Evolutionary conservation across 2,888 invertebrate species (phyloP).

Genomic region (Mythimna pallens): DNA sequence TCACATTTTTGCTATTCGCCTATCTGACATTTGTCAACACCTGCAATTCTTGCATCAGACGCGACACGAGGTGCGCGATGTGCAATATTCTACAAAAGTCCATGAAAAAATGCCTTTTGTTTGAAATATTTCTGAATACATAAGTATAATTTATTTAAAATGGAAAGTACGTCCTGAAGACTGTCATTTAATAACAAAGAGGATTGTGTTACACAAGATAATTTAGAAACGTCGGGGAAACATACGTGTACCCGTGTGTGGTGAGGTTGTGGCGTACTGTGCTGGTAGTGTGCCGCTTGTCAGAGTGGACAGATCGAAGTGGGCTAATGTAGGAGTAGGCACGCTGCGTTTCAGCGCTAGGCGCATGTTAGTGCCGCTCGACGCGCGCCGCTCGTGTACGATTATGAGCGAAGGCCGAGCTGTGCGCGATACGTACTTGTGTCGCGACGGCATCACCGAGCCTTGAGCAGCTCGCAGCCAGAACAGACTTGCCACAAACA

Average conservation of each 20-base stretch:
- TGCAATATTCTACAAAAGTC: slow-evolving; percentile 8
- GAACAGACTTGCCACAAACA: slow-evolving; percentile 41
- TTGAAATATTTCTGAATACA: slow-evolving; percentile 23
- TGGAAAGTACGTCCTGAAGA: slow-evolving; percentile 44
- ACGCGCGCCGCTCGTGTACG: slow-evolving; percentile 34
- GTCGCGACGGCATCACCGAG: slow-evolving; percentile 33
- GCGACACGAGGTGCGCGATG: not conserved
- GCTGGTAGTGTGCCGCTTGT: slow-evolving; percentile 21
- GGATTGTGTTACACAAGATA: slow-evolving; percentile 33
- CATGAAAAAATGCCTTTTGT: slow-evolving; percentile 34
- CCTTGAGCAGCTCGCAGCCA: slow-evolving; percentile 58
- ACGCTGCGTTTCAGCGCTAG: slow-evolving; percentile 36
- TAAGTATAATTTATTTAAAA: slow-evolving; percentile 44
- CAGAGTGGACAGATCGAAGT: slow-evolving; percentile 40
- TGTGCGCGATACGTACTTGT: slow-evolving; percentile 11
- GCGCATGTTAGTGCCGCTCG: slow-evolving; percentile 19
- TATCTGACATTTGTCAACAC: slow-evolving; percentile 33
- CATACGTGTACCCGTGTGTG: not conserved
- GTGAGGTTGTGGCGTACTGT: slow-evolving; percentile 1
- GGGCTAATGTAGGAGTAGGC: slow-evolving; percentile 44
- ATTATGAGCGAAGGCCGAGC: slow-evolving; percentile 58
- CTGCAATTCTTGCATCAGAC: slow-evolving; percentile 22
- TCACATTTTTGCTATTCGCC: slow-evolving; percentile 1
- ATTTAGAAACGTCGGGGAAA: slow-evolving; percentile 28
- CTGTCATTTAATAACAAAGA: slow-evolving; percentile 33